Percentiles rank a stretch among this genome's conserved stretches.
These are phyloP conservation scores for Campoplex capitator DNA, from an alignment of 2,888 invertebrate species.

Conservation along the genomic window DNA sequence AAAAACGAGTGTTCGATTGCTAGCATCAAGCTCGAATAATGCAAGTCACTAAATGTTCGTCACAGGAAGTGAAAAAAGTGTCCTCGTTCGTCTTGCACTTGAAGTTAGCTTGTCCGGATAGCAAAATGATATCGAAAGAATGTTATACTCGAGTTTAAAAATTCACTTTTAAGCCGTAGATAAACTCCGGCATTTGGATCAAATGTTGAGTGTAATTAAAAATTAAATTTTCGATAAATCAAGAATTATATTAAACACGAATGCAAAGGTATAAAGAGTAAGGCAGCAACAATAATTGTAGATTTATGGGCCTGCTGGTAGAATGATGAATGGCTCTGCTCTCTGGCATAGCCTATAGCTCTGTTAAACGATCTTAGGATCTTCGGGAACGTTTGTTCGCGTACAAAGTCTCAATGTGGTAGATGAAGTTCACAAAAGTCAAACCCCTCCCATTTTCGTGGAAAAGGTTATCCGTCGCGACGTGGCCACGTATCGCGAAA, in stretches of 20 bases:
- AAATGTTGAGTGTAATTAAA: neutral
- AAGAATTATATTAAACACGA: neutral
- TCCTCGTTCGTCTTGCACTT: neutral
- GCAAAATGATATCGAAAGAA: neutral
- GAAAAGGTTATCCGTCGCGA: slow-evolving; percentile 61
- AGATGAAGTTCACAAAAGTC: slow-evolving; percentile 64
- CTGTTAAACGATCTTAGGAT: slow-evolving; percentile 28
- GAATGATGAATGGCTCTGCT: slow-evolving; percentile 35
- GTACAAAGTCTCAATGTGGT: slow-evolving; percentile 39
- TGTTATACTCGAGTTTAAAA: neutral
- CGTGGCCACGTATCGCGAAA: slow-evolving; percentile 42
- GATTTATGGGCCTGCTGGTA: slow-evolving; percentile 2
- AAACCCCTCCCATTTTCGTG: slow-evolving; percentile 63
- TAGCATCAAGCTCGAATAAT: neutral
- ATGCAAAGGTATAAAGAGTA: neutral
- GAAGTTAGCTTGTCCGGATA: neutral
- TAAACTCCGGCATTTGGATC: neutral
- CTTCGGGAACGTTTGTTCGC: slow-evolving; percentile 45
- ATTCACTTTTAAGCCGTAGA: neutral
- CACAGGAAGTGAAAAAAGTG: neutral
- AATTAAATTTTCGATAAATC: neutral
- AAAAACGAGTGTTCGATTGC: neutral
- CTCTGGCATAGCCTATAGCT: neutral
- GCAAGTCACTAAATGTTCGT: neutral
- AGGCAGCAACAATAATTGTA: slow-evolving; percentile 1